Base-by-base conservation (phyloP, 2,888 invertebrate species). In the Chelonus formosanus region DNA sequence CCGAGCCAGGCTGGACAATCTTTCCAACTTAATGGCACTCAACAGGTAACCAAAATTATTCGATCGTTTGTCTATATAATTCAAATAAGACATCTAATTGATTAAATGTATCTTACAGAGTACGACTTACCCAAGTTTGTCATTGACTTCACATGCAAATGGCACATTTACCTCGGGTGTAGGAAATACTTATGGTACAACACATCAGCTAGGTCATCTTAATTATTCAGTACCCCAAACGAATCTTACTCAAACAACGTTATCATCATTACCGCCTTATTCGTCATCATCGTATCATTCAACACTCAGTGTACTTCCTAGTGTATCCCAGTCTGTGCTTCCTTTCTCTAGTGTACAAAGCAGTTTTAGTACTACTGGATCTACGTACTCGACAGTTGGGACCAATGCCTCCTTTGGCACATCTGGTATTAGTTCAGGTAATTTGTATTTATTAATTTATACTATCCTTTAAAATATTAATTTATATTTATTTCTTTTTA, bases 371-470 rank as follows among this genome's bases (percentile, higher is more conserved):
- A 81, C 79, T 10, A 77, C 80, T 66, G 82, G 78, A 71, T 75
- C 82, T 62, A 81, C 79, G 67, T 83, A 80, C 66, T 82, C 83
- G 53, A 83, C 79, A 52, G 80, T 83, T 70, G 84, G 83, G 78
- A 82, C 82, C 80, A 84, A 81, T 74, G 80, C 81, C 70, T 20
- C 20, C 20, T 83, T 79, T 70, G 80, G 81, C 73, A 77, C 81
- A 45, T 71, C 83, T 52, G 78, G 80, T 58, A 79, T 81, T 58
- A 78, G 74, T 73, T 75, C 84, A 72, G 82, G 83, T 81, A 53
- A 20, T 20, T 20, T 20, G 20, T 20, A 20, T 20, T 20, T 20
- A 20, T 20, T 20, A 20, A 1, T 20, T 20, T 2, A 20, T 20
- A 50, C 50, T 40, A 40, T 5, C 20, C 10, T 55, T 43, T 10